These are phyloP conservation scores for Pogonophryne albipinna DNA, from an alignment of 2,797 vertebrate species.

Conservation along the genomic window DNA sequence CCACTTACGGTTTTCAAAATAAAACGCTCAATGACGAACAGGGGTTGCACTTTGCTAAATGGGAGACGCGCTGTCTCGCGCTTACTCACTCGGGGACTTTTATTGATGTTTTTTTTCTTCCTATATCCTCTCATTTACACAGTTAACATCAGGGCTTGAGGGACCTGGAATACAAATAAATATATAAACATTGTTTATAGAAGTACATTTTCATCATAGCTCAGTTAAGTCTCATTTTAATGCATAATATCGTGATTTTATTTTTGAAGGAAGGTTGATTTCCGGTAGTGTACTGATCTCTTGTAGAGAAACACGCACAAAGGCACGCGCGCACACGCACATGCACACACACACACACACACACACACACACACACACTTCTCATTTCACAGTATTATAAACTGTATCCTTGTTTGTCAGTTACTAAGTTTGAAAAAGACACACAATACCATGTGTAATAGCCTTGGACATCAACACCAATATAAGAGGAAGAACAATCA, in stretches of 20 bases:
- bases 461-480: slow-evolving; percentile 9
- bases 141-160: not conserved
- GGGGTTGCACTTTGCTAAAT: too few relatives aligned
- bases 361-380: not conserved
- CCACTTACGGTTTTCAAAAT: slow-evolving; percentile 54
- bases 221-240: not conserved
- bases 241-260: slow-evolving; percentile 26
- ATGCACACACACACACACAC: too few relatives aligned
- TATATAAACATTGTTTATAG: not conserved
- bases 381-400: not conserved
- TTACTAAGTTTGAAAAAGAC: not conserved
- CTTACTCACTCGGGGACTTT: too few relatives aligned
- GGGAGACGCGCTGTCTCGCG: too few relatives aligned
- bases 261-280: slow-evolving; percentile 50
- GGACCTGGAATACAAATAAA: not conserved
- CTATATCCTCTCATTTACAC: not conserved
- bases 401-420: not conserved
- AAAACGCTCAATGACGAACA: slow-evolving; percentile 6
- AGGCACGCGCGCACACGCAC: too few relatives aligned
- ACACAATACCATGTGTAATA: not conserved
- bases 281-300: slow-evolving; percentile 10
- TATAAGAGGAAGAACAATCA: not conserved
- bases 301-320: too few relatives aligned
- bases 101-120: too few relatives aligned
- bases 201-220: not conserved